These are phyloP conservation scores for Okamejei kenojei DNA, from an alignment of 2,797 vertebrate species.

Conservation along the genomic window DNA sequence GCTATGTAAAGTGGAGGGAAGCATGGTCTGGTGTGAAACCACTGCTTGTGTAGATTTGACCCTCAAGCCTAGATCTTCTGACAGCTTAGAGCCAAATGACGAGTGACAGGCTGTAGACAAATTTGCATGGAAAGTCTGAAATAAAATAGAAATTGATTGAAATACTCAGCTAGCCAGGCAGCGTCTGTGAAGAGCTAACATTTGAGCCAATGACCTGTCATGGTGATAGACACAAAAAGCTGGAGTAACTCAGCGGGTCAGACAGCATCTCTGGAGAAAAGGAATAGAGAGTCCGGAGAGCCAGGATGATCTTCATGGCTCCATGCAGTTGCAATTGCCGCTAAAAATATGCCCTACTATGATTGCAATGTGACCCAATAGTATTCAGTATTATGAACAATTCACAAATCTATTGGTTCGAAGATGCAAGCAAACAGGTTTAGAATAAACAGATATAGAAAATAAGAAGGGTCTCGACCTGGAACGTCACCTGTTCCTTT, in stretches of 20 bases:
- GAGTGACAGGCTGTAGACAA: background rate
- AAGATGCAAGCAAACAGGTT: background rate
- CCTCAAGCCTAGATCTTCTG: background rate
- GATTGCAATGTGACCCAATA: background rate
- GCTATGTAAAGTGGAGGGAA: background rate
- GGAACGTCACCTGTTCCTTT: too few species aligned
- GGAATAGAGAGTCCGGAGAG: too few species aligned
- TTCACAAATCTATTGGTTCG: background rate
- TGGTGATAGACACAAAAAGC: too few species aligned
- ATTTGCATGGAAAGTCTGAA: background rate
- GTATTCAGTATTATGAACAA: background rate
- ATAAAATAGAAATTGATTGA: too few species aligned
- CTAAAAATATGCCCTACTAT: background rate
- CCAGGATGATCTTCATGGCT: background rate
- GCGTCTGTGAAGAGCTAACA: too few species aligned
- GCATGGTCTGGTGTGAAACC: background rate
- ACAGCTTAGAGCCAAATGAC: background rate
- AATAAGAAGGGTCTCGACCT: too few species aligned
- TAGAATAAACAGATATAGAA: too few species aligned
- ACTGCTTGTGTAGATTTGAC: background rate
- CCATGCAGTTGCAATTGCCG: background rate
- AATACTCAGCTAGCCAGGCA: too few species aligned
- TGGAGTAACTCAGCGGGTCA: too few species aligned
- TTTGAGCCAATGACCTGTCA: too few species aligned
- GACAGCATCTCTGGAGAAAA: too few species aligned